Evolutionary conservation across 2,797 vertebrate species (phyloP).

Genomic region (Dromococcyx pavoninus): DNA sequence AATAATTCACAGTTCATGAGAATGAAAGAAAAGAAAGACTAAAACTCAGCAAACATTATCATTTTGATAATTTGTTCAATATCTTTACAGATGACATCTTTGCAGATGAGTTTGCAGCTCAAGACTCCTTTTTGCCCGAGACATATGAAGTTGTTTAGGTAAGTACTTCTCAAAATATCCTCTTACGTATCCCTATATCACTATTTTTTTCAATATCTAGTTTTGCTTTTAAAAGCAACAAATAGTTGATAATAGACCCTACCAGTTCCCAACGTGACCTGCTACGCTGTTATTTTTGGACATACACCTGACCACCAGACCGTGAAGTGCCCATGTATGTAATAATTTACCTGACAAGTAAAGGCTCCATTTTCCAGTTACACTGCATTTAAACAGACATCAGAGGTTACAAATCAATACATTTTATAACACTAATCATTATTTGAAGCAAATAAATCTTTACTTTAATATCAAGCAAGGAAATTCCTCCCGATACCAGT

Average conservation of each 20-base stretch:
- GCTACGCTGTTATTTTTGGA: neutral
- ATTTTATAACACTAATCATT: neutral
- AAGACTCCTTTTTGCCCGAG: neutral
- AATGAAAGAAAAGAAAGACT: neutral
- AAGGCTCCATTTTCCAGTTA: neutral
- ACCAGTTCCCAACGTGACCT: neutral
- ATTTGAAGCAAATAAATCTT: neutral
- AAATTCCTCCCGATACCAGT: neutral
- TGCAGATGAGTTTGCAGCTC: neutral
- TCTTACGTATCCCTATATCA: neutral
- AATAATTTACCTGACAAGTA: neutral
- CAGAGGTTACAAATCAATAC: neutral
- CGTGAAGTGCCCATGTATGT: neutral
- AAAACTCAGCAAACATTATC: neutral
- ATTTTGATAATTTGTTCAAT: neutral
- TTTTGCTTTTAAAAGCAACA: neutral
- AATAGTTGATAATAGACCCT: neutral
- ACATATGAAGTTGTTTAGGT: neutral
- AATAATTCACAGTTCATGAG: neutral
- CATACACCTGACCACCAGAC: neutral
- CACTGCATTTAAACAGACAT: neutral
- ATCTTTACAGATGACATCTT: neutral
- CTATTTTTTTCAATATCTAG: neutral
- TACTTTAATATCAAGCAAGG: neutral
- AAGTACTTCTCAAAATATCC: neutral